Evolutionary conservation across 2,113 vertebrate species (phyloP).

Genomic region (Chelonoidis abingdonii): DNA sequence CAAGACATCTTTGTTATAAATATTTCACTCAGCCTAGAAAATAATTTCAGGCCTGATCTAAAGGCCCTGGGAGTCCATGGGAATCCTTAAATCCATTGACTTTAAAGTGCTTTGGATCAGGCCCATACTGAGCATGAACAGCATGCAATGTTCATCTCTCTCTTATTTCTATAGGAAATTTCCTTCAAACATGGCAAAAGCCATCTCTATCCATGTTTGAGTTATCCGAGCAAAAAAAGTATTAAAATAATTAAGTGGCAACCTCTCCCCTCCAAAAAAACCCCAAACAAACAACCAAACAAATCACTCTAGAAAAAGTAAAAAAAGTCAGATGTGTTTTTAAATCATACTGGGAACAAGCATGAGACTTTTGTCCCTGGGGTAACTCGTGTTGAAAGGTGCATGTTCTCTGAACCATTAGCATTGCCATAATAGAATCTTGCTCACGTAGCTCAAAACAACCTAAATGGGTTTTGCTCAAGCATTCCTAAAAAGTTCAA

Average conservation of each 20-base stretch:
- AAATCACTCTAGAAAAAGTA: neutral
- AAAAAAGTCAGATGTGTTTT: neutral
- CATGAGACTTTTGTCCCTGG: neutral
- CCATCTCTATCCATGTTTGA: neutral
- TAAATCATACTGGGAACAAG: neutral
- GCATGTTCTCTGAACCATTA: neutral
- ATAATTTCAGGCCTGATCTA: neutral
- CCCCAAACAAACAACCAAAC: neutral
- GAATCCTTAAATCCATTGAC: neutral
- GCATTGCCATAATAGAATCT: neutral
- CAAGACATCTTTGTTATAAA: neutral
- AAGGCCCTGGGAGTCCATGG: neutral
- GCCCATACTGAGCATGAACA: neutral
- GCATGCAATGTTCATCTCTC: neutral
- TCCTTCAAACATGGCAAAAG: neutral
- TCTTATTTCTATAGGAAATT: neutral
- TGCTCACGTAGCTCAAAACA: neutral
- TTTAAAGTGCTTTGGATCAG: neutral
- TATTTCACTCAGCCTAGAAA: neutral
- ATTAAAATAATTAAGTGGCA: neutral
- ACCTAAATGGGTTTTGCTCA: neutral
- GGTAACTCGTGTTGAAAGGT: neutral
- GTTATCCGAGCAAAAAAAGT: neutral
- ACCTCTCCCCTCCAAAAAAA: too few species aligned
- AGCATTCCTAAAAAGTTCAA: neutral